Evolutionary conservation across 2,888 invertebrate genomes (phyloP).

Genomic region (Eupithecia dodoneata): DNA sequence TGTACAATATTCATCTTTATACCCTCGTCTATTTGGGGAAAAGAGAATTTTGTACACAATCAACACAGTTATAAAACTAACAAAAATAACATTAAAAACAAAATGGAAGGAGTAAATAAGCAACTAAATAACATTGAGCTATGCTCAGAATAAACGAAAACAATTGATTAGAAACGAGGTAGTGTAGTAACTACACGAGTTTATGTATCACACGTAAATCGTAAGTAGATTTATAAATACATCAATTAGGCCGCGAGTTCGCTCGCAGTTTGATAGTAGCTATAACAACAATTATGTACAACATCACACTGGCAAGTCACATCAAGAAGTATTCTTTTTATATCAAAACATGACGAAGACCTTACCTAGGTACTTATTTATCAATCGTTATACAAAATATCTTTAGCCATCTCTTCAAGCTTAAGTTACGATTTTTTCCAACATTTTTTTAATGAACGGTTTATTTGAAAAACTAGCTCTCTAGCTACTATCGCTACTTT

Average conservation of each 20-base stretch:
- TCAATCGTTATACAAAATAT: conserved; percentile 83
- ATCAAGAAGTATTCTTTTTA: conserved; percentile 72
- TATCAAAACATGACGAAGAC: conserved; percentile 80
- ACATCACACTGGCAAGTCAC: conserved; percentile 83
- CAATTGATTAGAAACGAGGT: conserved; percentile 73
- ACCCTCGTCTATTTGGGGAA: background rate
- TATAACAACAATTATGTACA: conserved; percentile 70
- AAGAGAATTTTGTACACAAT: conserved; percentile 1
- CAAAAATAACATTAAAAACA: conserved; percentile 61
- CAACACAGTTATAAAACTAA: conserved; percentile 62
- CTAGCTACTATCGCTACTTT: conserved; percentile 74
- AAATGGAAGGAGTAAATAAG: conserved; percentile 72
- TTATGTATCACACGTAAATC: conserved; percentile 72
- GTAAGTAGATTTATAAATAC: conserved; percentile 57
- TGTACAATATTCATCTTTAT: conserved; percentile 7
- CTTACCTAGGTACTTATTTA: conserved; percentile 65
- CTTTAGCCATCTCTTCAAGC: conserved; percentile 74
- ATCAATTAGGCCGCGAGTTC: conserved; percentile 52
- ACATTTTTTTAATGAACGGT: conserved; percentile 54
- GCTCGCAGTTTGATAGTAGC: conserved; percentile 53
- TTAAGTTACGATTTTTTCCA: conserved; percentile 66
- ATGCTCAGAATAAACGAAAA: conserved; percentile 69
- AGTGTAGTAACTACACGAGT: conserved; percentile 81
- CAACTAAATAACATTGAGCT: conserved; percentile 70
- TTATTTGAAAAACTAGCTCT: conserved; percentile 63